A percentile compares a stretch with the other conserved stretches of the same genome.
phyloP scores from a whole-genome alignment of 2,113 vertebrate species.

The Anguilla rostrata region DNA sequence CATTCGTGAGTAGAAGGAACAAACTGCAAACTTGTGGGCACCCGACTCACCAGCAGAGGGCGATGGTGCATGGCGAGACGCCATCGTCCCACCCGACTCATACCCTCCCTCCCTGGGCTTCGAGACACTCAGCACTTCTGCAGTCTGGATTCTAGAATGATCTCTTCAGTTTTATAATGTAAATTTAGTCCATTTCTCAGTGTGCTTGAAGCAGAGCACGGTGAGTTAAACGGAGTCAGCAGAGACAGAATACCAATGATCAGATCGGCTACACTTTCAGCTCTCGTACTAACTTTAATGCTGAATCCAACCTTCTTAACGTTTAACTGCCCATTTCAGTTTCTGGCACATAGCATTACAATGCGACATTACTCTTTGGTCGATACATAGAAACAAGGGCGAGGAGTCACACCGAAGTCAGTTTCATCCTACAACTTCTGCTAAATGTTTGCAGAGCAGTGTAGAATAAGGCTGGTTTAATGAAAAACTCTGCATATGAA shows the following conservation, averaged over 20 bases:
- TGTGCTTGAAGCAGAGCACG: neutral
- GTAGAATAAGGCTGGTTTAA: no score
- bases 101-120: neutral
- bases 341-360: neutral
- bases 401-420: no score
- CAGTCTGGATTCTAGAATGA: no score
- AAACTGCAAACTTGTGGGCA: no score
- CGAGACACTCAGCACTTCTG: neutral
- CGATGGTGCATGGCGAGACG: no score
- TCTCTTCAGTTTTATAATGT: neutral
- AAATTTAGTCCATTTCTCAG: neutral
- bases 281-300: neutral
- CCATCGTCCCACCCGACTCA: neutral
- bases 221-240: neutral
- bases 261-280: neutral
- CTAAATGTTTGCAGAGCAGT: no score
- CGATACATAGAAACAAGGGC: no score
- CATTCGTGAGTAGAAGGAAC: no score
- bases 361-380: no score
- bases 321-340: neutral
- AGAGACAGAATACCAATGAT: neutral
- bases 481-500: no score
- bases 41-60: no score
- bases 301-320: neutral
- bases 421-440: no score